These are phyloP conservation scores for Pterois miles DNA, from an alignment of 2,797 vertebrate genomes.

Conservation along the genomic window DNA sequence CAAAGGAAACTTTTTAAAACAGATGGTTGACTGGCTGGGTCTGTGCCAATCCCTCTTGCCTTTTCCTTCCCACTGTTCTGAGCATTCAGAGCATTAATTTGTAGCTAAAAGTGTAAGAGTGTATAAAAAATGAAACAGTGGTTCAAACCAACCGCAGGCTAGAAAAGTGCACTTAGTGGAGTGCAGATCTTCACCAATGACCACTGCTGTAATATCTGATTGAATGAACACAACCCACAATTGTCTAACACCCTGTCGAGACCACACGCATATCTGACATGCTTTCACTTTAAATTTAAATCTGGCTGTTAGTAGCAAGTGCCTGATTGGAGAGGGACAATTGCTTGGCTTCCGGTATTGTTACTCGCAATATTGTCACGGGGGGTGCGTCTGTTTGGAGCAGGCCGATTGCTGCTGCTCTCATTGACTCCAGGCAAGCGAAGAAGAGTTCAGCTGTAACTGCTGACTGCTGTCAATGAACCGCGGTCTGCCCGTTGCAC, in stretches of 20 bases:
- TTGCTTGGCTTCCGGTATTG: background rate
- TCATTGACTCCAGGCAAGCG: background rate
- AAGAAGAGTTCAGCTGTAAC: background rate
- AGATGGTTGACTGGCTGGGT: constrained; percentile 58
- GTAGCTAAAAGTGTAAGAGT: constrained; percentile 13
- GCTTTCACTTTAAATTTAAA: background rate
- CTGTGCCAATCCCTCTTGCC: constrained; percentile 24
- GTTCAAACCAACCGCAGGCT: constrained; percentile 5
- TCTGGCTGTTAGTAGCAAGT: background rate
- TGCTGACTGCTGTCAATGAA: background rate
- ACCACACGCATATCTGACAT: background rate
- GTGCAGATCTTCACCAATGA: background rate
- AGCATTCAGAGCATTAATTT: constrained; percentile 41
- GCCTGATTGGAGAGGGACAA: background rate
- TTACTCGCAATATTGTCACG: background rate
- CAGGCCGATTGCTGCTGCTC: background rate
- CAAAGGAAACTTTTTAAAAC: constrained; percentile 58
- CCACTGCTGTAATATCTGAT: background rate
- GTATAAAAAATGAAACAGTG: constrained; percentile 20
- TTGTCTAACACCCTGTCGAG: background rate
- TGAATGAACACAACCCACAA: background rate
- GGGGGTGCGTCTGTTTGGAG: background rate
- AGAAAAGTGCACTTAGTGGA: background rate
- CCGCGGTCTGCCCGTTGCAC: background rate
- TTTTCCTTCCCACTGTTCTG: constrained; percentile 27